phyloP scores from a whole-genome alignment of 1,140 invertebrate genomes.

The Philaenus spumarius region DNA sequence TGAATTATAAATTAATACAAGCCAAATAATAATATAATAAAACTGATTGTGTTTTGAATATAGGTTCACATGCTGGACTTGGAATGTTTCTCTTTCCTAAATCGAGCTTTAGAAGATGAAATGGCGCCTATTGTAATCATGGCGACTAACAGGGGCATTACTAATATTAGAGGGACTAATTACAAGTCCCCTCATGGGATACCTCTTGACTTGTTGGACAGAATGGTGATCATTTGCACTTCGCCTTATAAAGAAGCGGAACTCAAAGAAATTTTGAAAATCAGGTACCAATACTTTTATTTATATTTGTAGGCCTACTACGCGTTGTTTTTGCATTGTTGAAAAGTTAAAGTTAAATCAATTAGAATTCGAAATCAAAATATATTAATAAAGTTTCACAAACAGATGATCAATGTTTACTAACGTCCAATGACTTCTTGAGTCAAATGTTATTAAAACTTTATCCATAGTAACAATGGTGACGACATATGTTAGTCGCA shows the following conservation, averaged over 20 bases:
- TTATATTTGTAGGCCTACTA: too few relatives aligned
- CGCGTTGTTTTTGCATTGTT: too few relatives aligned
- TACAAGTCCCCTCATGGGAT: constrained; percentile 94
- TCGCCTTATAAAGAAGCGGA: constrained; percentile 83
- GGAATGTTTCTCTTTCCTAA: constrained; percentile 97
- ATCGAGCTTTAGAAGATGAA: constrained; percentile 92
- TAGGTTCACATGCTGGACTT: constrained; percentile 98
- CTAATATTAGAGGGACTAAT: constrained; percentile 86
- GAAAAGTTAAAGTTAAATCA: not conserved
- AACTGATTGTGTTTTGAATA: constrained; percentile 13
- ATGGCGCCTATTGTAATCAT: constrained; percentile 97
- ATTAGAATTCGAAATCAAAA: not conserved
- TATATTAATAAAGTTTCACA: not conserved
- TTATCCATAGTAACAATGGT: too few relatives aligned
- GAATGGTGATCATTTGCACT: constrained; percentile 93
- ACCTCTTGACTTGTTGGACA: constrained; percentile 91
- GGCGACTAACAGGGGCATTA: constrained; percentile 98
- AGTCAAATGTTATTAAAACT: too few relatives aligned
- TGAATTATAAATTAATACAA: too few relatives aligned
- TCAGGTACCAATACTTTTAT: too few relatives aligned
- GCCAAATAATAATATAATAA: too few relatives aligned
- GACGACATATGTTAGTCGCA: too few relatives aligned
- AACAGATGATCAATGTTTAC: not conserved
- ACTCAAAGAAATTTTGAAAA: constrained; percentile 86
- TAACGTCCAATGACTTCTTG: too few relatives aligned